Evolutionary conservation across 2,888 invertebrate genomes (phyloP), one percentile per base, ranked within the genome.

Genomic region (Drosophila antonietae): DNA sequence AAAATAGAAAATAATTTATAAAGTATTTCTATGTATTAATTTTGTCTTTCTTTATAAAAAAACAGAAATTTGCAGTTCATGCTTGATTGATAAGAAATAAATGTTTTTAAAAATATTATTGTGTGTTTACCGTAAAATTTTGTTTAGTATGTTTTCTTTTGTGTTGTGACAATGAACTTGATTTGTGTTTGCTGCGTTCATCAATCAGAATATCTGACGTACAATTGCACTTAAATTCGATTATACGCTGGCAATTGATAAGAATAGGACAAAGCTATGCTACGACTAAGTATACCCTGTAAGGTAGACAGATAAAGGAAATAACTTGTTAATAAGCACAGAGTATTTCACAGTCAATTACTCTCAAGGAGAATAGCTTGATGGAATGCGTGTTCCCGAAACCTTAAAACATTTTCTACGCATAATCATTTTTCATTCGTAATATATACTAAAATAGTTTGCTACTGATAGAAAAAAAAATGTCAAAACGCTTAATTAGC

Each of bases 161-260:
- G 9, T 6, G 15, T 18, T 18, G 15, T 41, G 41, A 14, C 55
- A 62, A n/a, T 73, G 79, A 75, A 31, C 79, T 68, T 78, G 35
- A 44, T 31, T 51, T 31, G 23, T 6, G 9, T 6, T 3, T 60
- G 47, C 44, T 8, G 5, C 37, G 41, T 31, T 55, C 47, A 9
- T 39, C 12, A 59, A 55, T 56, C 39, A 15, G 12, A 66, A 44
- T 1, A 18, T 52, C 20, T n/a, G 18, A 6, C 8, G 33, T 35
- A 9, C 51, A 18, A 20, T 35, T 18, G 67, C 14, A n/a, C 6
- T 43, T 1, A 23, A 43, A 60, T 63, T 23, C 63, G 33, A 14
- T 49, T 23, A 55, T 61, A 20, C 12, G 20, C 14, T 28, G 12
- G 10, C 12, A 9, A 5, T 35, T 53, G 74, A 75, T 78, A 75